These are phyloP conservation scores for Toxostoma redivivum DNA, from an alignment of 2,113 vertebrate species.

Conservation along the genomic window DNA sequence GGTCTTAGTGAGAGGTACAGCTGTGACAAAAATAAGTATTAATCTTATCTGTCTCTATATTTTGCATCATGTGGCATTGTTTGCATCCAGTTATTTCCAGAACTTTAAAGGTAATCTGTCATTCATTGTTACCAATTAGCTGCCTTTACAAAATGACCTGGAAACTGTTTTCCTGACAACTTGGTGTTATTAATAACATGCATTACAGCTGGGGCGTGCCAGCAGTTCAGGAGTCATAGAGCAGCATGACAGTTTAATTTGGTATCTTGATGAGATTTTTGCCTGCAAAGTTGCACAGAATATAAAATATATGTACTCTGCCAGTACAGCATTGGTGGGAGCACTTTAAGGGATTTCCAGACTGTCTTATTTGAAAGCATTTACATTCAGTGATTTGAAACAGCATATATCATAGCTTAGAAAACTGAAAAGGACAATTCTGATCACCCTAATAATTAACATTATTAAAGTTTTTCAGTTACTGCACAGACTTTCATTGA, in stretches of 20 bases:
- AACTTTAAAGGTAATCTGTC: constrained; percentile 30
- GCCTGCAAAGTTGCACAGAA: constrained; percentile 16
- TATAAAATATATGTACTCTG: constrained; percentile 5
- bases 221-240: constrained; percentile 50
- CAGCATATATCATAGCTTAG: not conserved
- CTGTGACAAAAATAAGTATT: not conserved
- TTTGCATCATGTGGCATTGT: not conserved
- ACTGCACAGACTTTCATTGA: not conserved
- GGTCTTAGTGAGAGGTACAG: not conserved
- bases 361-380: not conserved
- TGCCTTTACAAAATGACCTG: constrained; percentile 44
- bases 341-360: not conserved
- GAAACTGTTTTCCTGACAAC: constrained; percentile 45
- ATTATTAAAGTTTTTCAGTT: not conserved
- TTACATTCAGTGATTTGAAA: not conserved
- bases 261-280: constrained; percentile 60
- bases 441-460: not conserved
- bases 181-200: constrained; percentile 54
- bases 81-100: not conserved
- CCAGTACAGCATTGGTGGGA: not conserved
- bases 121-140: constrained; percentile 42
- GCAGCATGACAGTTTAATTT: constrained; percentile 59
- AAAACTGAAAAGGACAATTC: not conserved
- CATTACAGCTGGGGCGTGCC: constrained; percentile 38
- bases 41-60: not conserved